phyloP scores from a whole-genome alignment of 2,888 invertebrate genomes.

The Ellobium chinense region DNA sequence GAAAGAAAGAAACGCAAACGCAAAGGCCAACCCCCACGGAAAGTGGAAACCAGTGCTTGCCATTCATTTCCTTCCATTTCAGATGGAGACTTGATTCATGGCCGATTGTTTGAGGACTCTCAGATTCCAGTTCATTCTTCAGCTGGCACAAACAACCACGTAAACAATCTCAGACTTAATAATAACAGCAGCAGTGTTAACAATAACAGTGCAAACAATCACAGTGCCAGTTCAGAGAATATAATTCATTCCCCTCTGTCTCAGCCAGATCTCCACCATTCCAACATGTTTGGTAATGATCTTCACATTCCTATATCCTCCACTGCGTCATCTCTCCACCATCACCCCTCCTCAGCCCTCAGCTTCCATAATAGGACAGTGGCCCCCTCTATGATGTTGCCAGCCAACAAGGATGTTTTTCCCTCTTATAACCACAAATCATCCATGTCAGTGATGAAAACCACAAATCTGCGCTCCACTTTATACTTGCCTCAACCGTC shows the following conservation, averaged over 20 bases:
- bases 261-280: background rate
- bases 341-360: background rate
- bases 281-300: background rate
- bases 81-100: background rate
- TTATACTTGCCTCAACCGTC: slow-evolving; percentile 7
- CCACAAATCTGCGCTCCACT: background rate
- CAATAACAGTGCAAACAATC: background rate
- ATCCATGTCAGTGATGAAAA: background rate
- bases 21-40: background rate
- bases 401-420: background rate
- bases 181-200: background rate
- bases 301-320: background rate
- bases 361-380: background rate
- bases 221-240: background rate
- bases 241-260: background rate
- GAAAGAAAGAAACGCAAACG: slow-evolving; percentile 7
- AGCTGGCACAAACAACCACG: background rate
- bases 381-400: background rate
- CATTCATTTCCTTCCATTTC: background rate
- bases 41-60: background rate
- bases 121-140: background rate
- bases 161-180: background rate
- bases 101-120: background rate
- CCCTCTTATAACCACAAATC: background rate
- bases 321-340: background rate